phyloP scores from a whole-genome alignment of 2,113 vertebrate species.

The Bos javanicus region DNA sequence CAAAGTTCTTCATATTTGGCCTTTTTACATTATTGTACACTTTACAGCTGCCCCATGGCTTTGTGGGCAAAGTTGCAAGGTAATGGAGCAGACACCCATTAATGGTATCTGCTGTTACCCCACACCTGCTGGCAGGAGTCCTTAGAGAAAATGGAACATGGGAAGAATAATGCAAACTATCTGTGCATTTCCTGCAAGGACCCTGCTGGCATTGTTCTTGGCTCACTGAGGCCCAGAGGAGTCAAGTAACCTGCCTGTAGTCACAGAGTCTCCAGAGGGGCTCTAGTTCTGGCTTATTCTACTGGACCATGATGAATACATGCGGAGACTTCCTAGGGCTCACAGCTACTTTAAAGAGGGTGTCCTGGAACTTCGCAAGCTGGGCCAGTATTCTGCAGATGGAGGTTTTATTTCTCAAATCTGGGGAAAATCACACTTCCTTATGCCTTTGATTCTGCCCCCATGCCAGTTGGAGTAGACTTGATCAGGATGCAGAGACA shows the following conservation, averaged over 20 bases:
- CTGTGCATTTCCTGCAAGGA: neutral
- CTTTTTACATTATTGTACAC: neutral
- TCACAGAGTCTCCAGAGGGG: neutral
- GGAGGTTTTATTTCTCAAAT: neutral
- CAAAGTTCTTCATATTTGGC: neutral
- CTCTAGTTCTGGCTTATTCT: too few relatives aligned
- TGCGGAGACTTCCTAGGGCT: fast-evolving
- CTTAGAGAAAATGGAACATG: neutral
- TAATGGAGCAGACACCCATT: neutral
- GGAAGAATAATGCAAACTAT: fast-evolving
- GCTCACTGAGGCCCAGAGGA: neutral
- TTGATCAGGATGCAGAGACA: neutral
- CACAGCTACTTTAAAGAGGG: too few relatives aligned
- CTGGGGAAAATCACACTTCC: neutral
- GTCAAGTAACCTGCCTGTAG: too few relatives aligned
- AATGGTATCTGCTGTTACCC: fast-evolving
- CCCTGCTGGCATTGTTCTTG: neutral
- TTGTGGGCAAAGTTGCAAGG: neutral
- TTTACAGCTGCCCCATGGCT: neutral
- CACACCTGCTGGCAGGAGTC: neutral
- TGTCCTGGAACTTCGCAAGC: too few relatives aligned
- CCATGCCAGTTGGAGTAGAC: fast-evolving
- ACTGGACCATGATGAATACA: fast-evolving
- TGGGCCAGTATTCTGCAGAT: neutral
- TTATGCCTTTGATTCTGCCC: neutral